phyloP scores from a whole-genome alignment of 2,797 vertebrate genomes.

The Neomorphus geoffroyi region DNA sequence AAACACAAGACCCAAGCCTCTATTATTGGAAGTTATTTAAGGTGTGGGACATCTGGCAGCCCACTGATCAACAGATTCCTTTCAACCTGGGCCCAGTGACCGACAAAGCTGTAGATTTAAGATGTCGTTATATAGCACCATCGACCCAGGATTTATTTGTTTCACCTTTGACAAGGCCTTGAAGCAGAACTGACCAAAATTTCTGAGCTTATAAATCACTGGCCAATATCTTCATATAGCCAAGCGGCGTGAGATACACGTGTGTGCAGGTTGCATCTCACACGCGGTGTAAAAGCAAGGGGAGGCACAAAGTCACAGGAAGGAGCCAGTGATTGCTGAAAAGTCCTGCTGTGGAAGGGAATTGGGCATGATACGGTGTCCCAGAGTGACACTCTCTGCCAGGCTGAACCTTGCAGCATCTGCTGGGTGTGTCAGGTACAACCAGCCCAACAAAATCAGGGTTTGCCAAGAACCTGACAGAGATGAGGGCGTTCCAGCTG shows the following conservation, averaged over 20 bases:
- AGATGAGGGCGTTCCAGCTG: too few species aligned
- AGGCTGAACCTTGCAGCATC: background rate
- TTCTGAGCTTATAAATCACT: background rate
- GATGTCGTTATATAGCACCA: background rate
- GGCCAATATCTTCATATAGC: background rate
- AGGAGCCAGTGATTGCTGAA: rapidly evolving
- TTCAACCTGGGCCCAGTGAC: background rate
- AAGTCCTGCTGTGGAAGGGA: rapidly evolving
- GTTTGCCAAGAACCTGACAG: too few species aligned
- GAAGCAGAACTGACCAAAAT: background rate
- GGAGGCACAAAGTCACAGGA: background rate
- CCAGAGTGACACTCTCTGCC: background rate
- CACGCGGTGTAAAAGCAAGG: background rate
- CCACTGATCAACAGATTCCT: background rate
- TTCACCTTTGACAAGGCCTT: background rate
- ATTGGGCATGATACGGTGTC: background rate
- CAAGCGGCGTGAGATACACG: rapidly evolving
- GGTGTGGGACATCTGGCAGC: background rate
- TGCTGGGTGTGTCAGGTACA: background rate
- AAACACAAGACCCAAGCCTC: rapidly evolving
- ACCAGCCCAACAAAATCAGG: too few species aligned
- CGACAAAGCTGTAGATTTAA: background rate
- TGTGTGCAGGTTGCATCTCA: background rate
- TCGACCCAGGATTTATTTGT: background rate
- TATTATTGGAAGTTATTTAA: background rate